These are phyloP conservation scores for Zygothrica quintamaculata DNA, from an alignment of 2,888 invertebrate genomes.

Conservation along the genomic window DNA sequence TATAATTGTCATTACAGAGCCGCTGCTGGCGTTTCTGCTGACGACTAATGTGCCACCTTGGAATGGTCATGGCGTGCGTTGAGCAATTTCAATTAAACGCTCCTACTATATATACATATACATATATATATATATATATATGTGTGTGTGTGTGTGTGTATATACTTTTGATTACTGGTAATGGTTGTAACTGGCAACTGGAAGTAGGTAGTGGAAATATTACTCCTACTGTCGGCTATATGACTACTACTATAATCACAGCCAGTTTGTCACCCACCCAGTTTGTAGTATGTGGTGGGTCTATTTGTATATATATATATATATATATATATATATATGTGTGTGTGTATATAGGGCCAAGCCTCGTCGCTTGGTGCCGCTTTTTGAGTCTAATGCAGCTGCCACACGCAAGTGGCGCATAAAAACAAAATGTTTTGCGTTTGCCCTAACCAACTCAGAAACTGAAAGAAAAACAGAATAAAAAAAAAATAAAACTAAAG, in stretches of 20 bases:
- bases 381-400: conserved; percentile 66
- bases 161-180: conserved; percentile 1
- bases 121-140: background rate
- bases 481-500: too few species aligned
- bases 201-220: background rate
- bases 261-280: conserved; percentile 78
- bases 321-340: too few species aligned
- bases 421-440: conserved; percentile 71
- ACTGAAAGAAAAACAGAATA: too few species aligned
- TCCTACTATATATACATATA: conserved; percentile 6
- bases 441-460: conserved; percentile 8
- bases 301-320: too few species aligned
- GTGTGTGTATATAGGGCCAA: conserved; percentile 24
- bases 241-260: conserved; percentile 69
- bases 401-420: conserved; percentile 76
- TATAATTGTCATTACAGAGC: conserved; percentile 69
- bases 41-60: conserved; percentile 79
- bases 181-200: background rate
- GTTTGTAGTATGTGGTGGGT: conserved; percentile 55
- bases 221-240: conserved; percentile 40
- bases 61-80: conserved; percentile 78
- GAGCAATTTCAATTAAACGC: conserved; percentile 77
- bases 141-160: too few species aligned
- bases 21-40: conserved; percentile 57
- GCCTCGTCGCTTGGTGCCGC: conserved; percentile 6